phyloP scores from a whole-genome alignment of 1,140 invertebrate genomes.

The Papilio machaon region DNA sequence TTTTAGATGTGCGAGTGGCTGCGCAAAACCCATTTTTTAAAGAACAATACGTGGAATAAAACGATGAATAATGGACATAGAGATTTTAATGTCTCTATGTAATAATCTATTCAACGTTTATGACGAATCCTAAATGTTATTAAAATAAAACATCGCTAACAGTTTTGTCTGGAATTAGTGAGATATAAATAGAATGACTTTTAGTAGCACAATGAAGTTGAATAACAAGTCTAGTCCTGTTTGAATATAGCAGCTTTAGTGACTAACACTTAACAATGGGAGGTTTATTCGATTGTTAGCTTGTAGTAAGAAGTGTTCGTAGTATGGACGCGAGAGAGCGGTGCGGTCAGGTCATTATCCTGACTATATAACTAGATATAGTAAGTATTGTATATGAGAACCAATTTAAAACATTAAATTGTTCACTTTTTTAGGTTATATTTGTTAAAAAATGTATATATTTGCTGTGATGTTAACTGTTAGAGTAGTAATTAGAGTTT shows the following conservation, averaged over 20 bases:
- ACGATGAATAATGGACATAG: not conserved
- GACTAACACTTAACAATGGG: constrained; percentile 42
- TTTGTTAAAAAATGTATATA: not conserved
- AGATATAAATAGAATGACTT: constrained; percentile 14
- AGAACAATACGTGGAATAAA: not conserved
- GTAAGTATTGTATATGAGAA: constrained; percentile 55
- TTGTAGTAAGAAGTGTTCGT: constrained; percentile 41
- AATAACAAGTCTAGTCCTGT: constrained; percentile 10
- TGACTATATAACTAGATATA: constrained; percentile 49
- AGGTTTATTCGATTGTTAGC: constrained; percentile 26
- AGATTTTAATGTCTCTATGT: not conserved
- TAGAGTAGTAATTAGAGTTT: no score
- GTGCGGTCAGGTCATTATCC: constrained; percentile 48
- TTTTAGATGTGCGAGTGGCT: no score
- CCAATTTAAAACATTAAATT: constrained; percentile 8
- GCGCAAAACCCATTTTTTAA: no score
- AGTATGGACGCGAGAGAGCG: constrained; percentile 42
- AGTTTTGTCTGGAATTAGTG: not conserved
- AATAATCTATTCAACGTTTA: not conserved
- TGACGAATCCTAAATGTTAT: not conserved
- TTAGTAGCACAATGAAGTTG: not conserved
- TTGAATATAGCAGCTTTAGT: constrained; percentile 25
- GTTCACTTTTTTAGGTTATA: constrained; percentile 5
- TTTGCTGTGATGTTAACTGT: not conserved
- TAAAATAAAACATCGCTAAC: constrained; percentile 3